Evolutionary conservation across 2,888 invertebrate genomes (phyloP).

Genomic region (Orchestes rusci): DNA sequence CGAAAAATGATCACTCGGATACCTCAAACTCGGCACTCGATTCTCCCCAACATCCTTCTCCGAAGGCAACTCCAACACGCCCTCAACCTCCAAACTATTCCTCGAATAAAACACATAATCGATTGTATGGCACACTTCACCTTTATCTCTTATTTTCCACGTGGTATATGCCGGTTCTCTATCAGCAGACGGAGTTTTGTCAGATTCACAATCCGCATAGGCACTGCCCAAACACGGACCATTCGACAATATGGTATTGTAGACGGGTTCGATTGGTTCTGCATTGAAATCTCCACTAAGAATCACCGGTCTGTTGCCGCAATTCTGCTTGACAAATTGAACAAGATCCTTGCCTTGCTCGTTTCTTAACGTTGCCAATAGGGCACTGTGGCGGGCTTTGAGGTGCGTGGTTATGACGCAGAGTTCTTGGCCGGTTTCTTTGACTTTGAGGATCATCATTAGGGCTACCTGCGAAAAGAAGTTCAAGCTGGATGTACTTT

Average conservation of each 20-base stretch:
- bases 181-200: slow-evolving; percentile 26
- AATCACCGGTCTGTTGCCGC: slow-evolving; percentile 51
- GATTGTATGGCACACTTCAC: slow-evolving; percentile 65
- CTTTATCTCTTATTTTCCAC: slow-evolving; percentile 66
- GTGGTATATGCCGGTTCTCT: slow-evolving; percentile 66
- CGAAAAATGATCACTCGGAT: slow-evolving; percentile 74
- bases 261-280: slow-evolving; percentile 63
- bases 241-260: slow-evolving; percentile 51
- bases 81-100: slow-evolving; percentile 50
- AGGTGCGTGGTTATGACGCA: slow-evolving; percentile 66
- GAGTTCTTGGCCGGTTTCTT: slow-evolving; percentile 52
- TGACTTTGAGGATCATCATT: slow-evolving; percentile 48
- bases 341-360: slow-evolving; percentile 65
- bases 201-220: slow-evolving; percentile 44
- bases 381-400: slow-evolving; percentile 62
- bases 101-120: slow-evolving; percentile 66
- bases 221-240: slow-evolving; percentile 47
- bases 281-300: slow-evolving; percentile 74
- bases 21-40: slow-evolving; percentile 58
- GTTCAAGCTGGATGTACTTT: background rate
- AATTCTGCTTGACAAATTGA: slow-evolving; percentile 48
- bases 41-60: slow-evolving; percentile 59
- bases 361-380: slow-evolving; percentile 59
- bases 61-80: slow-evolving; percentile 54
- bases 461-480: slow-evolving; percentile 50